A percentile compares a stretch with the other conserved stretches of the same genome.
phyloP scores from a whole-genome alignment of 2,888 invertebrate species.

The Drosophila atroscutellata region DNA sequence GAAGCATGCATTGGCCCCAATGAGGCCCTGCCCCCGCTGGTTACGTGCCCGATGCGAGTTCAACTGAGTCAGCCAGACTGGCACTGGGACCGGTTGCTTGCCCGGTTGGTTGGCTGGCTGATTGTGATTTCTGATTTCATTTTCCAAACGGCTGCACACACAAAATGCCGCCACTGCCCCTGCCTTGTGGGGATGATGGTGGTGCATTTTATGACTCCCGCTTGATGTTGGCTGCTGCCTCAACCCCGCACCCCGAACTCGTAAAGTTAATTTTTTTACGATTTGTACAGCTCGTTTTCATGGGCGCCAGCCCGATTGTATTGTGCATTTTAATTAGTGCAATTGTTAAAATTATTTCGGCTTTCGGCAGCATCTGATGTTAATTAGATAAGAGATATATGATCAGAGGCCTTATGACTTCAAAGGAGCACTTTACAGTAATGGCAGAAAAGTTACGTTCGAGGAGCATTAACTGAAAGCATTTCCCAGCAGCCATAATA shows the following conservation, averaged over 20 bases:
- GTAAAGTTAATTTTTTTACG: conserved; percentile 23
- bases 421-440: conserved; percentile 11
- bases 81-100: conserved; percentile 28
- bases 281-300: conserved; percentile 19
- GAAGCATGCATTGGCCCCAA: conserved; percentile 25
- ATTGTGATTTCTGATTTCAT: conserved; percentile 74
- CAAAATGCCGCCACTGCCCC: conserved; percentile 47
- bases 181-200: conserved; percentile 28
- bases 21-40: neutral
- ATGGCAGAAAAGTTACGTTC: conserved; percentile 13
- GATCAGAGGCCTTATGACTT: conserved; percentile 14
- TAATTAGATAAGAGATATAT: conserved; percentile 51
- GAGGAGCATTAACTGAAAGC: conserved; percentile 9
- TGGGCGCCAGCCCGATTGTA: conserved; percentile 15
- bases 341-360: conserved; percentile 58
- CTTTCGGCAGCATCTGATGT: conserved; percentile 18
- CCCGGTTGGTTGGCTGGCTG: conserved; percentile 26
- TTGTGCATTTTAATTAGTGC: conserved; percentile 60
- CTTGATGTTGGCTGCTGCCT: conserved; percentile 8
- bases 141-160: conserved; percentile 72
- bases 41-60: conserved; percentile 9
- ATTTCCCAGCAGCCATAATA: neutral
- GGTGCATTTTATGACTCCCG: conserved; percentile 27
- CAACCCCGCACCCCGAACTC: neutral
- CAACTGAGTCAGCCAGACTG: conserved; percentile 40